Percentiles rank a stretch among this genome's conserved stretches.
phyloP scores from a whole-genome alignment of 2,888 invertebrate species.

The Pomacea canaliculata region DNA sequence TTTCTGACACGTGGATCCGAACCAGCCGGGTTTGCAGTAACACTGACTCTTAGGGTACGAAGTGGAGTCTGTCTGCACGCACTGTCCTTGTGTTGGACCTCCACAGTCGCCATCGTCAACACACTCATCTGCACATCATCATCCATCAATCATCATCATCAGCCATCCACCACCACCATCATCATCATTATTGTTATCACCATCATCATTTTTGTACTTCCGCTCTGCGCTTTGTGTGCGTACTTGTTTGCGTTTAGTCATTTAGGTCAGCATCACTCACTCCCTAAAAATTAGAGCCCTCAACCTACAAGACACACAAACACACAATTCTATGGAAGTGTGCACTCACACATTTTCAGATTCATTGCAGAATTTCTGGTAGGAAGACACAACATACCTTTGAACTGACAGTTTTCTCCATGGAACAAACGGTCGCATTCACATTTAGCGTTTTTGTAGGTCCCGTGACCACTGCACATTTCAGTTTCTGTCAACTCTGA shows the following conservation, averaged over 20 bases:
- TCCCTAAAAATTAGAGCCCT: too few species aligned
- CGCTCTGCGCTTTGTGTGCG: too few species aligned
- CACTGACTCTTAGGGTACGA: slow-evolving; percentile 87
- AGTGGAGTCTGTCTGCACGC: slow-evolving; percentile 84
- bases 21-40: slow-evolving; percentile 91
- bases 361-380: too few species aligned
- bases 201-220: too few species aligned
- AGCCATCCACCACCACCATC: too few species aligned
- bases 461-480: slow-evolving; percentile 86
- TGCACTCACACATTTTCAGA: too few species aligned
- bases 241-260: too few species aligned
- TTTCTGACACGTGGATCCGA: slow-evolving; percentile 86
- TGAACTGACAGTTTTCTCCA: slow-evolving; percentile 87
- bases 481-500: slow-evolving; percentile 83
- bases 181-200: too few species aligned
- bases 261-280: too few species aligned
- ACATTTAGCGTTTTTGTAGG: slow-evolving; percentile 57
- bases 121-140: slow-evolving; percentile 81
- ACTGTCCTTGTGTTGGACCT: slow-evolving; percentile 78
- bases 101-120: slow-evolving; percentile 87
- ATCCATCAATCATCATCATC: neutral
- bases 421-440: slow-evolving; percentile 76
- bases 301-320: too few species aligned
- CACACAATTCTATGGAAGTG: too few species aligned
- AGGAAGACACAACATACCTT: slow-evolving; percentile 49